Evolutionary conservation across 1,140 invertebrate genomes (phyloP).

Genomic region (Cotesia glomerata): DNA sequence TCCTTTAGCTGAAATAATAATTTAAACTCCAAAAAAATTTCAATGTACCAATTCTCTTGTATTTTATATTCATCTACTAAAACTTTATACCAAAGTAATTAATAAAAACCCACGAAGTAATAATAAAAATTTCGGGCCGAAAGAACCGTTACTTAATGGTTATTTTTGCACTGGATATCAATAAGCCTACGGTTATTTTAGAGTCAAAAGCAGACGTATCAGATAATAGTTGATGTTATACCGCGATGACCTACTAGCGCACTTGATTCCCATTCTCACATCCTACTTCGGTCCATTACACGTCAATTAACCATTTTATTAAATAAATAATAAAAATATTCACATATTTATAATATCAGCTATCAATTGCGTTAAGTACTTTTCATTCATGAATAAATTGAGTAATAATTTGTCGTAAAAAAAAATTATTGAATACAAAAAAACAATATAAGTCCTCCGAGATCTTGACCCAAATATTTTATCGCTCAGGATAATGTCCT

Average conservation of each 20-base stretch:
- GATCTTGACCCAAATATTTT: conserved; percentile 14
- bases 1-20: no score
- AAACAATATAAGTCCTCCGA: not conserved
- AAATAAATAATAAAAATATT: not conserved
- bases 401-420: not conserved
- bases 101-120: no score
- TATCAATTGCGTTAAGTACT: no score
- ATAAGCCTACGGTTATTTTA: not conserved
- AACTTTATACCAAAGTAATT: no score
- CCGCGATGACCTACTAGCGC: not conserved
- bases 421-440: not conserved
- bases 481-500: not conserved
- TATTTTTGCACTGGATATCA: no score
- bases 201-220: not conserved
- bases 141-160: no score
- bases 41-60: no score
- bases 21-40: no score
- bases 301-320: not conserved
- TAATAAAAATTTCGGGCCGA: no score
- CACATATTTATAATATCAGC: no score
- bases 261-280: not conserved
- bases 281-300: not conserved
- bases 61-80: no score
- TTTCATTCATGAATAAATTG: no score
- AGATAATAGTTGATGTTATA: not conserved